Base-by-base conservation (phyloP, 2,888 invertebrate species). In the Cataglyphis albicans region DNA sequence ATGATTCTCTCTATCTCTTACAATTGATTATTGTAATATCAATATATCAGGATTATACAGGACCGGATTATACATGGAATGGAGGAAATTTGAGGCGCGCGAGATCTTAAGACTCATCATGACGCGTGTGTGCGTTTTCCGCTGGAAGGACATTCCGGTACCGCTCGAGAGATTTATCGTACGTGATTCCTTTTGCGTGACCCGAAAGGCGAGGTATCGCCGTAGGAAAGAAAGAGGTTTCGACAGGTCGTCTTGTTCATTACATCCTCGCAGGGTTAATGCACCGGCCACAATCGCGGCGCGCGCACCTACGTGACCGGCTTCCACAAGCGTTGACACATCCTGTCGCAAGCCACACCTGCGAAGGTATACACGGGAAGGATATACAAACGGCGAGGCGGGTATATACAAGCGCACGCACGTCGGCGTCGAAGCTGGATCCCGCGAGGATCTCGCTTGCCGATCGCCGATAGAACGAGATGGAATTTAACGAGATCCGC, bases 301-400 rank as follows among this genome's bases (percentile, higher is more conserved):
- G 88, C 87, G 84, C 85, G 89, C 90, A 90, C 87, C 90, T 91
- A 91, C 91, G 91, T 91, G 91, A 91, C 84, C 88, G 86, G 91
- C 90, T 90, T 91, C 90, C 92, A 91, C 91, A 89, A 91, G 89
- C 86, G 88, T 91, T 88, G 91, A 91, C 90, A 89, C 92, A 91
- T 91, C 91, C 91, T 91, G 91, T 89, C 91, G 88, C 84, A 84
- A 86, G 91, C 91, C 92, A 90, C 91, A 90, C 92, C 91, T 92
- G 92, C 88, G 84, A 88, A 18, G 83, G 86, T 59, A 38, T 21
- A 21, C 61, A 72, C 72, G 10, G 21, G 21, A 21, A 52, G 9
- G 82, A n/a, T 61, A 61, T 82, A 80, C 78, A 44, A 70, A 84
- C 85, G 84, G 74, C 74, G 29, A 41, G 57, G 57, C 10, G 67